Evolutionary conservation across 2,113 vertebrate genomes (phyloP).

Genomic region (Elaphurus davidianus): DNA sequence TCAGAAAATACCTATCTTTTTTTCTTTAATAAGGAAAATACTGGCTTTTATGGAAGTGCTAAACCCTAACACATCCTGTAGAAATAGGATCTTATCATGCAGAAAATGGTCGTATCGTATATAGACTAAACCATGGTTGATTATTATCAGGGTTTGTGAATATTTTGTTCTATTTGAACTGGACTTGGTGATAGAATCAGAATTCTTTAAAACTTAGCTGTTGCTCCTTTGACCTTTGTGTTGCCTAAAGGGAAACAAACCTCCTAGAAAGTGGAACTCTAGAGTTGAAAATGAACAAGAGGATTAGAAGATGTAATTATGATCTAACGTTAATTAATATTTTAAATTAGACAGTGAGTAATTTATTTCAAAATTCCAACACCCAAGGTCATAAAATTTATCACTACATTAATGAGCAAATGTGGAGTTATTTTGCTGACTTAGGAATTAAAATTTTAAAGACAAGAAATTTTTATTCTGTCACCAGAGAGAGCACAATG

Average conservation of each 20-base stretch:
- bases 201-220: not conserved
- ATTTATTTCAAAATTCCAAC: not conserved
- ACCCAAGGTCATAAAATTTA: not conserved
- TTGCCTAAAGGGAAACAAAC: not conserved
- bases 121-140: not conserved
- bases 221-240: conserved; percentile 3
- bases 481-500: not conserved
- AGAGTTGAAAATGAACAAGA: not conserved
- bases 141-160: not conserved
- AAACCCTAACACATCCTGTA: not conserved
- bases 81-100: not conserved
- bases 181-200: not conserved
- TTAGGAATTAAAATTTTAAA: conserved; percentile 32
- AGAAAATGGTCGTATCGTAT: not conserved
- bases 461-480: not conserved
- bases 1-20: not conserved
- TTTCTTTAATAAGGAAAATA: not conserved
- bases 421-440: not conserved
- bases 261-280: not conserved
- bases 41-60: not conserved
- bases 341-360: not conserved
- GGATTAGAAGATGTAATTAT: not conserved
- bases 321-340: not conserved
- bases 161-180: not conserved
- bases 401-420: not conserved